Percentiles rank a stretch among this genome's conserved stretches.
These are phyloP conservation scores for Chromobotia macracanthus DNA, from an alignment of 2,797 vertebrate genomes.

Conservation along the genomic window DNA sequence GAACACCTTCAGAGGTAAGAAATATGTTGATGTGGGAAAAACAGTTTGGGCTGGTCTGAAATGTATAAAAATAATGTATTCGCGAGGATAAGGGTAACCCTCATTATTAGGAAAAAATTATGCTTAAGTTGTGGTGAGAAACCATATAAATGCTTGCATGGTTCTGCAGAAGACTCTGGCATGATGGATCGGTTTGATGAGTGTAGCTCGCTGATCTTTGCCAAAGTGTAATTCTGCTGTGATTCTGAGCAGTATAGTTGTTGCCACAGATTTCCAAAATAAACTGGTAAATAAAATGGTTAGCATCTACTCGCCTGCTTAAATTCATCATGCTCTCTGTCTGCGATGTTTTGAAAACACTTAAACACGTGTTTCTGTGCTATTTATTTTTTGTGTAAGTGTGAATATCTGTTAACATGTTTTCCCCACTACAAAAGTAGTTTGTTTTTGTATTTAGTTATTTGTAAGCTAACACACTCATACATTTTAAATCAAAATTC, in stretches of 20 bases:
- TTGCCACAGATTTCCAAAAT: neutral
- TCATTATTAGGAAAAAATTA: neutral
- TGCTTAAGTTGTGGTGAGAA: neutral
- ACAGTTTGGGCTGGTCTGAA: neutral
- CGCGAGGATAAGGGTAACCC: neutral
- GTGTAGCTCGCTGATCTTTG: slow-evolving; percentile 25
- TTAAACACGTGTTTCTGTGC: too few relatives aligned
- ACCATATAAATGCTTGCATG: neutral
- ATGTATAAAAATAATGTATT: neutral
- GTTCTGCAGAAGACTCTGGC: neutral
- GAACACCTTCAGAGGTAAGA: slow-evolving; percentile 87
- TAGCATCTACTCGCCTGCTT: neutral
- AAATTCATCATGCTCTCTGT: neutral
- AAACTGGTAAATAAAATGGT: too few relatives aligned
- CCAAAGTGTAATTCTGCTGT: slow-evolving; percentile 34
- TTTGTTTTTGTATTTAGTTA: too few relatives aligned
- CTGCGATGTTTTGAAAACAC: neutral
- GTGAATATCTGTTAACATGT: too few relatives aligned
- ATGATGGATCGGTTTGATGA: slow-evolving; percentile 49
- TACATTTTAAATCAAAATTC: neutral
- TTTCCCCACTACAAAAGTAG: too few relatives aligned
- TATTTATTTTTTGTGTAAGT: too few relatives aligned
- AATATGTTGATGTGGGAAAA: slow-evolving; percentile 4
- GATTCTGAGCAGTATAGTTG: neutral
- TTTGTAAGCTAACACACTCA: neutral